These are phyloP conservation scores for Carabus problematicus DNA, from an alignment of 2,888 invertebrate genomes.

Conservation along the genomic window DNA sequence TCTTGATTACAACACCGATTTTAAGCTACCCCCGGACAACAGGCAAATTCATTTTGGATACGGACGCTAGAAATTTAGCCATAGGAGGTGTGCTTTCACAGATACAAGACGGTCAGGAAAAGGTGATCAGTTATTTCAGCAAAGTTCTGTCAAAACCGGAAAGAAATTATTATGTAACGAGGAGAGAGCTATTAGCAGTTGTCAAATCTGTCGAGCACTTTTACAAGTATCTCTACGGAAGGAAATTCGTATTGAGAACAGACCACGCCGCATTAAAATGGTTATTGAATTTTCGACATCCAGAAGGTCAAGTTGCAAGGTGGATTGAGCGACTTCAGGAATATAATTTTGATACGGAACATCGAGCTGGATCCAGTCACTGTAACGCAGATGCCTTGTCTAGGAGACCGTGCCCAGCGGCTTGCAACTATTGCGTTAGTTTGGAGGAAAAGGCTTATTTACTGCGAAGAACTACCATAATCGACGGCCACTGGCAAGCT, in stretches of 20 bases:
- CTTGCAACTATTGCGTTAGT: background rate
- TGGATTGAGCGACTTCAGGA: slow-evolving; percentile 4
- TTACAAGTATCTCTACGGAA: slow-evolving; percentile 3
- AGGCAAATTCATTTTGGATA: background rate
- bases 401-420: slow-evolving; percentile 1
- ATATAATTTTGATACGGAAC: slow-evolving; percentile 6
- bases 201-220: background rate
- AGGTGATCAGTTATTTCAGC: slow-evolving; percentile 3
- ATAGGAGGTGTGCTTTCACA: slow-evolving; percentile 10
- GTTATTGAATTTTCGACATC: background rate
- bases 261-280: background rate
- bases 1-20: background rate
- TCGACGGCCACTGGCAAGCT: background rate
- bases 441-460: no score
- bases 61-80: slow-evolving; percentile 4
- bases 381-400: slow-evolving; percentile 13
- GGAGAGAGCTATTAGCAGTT: background rate
- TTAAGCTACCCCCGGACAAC: background rate
- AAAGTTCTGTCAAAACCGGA: background rate
- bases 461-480: background rate
- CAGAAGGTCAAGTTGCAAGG: slow-evolving; percentile 7
- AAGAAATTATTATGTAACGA: background rate
- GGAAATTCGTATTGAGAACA: slow-evolving; percentile 1
- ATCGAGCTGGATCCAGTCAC: slow-evolving; percentile 4
- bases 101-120: slow-evolving; percentile 13